Evolutionary conservation across 2,797 vertebrate genomes (phyloP).

Genomic region (Micromesistius poutassou): DNA sequence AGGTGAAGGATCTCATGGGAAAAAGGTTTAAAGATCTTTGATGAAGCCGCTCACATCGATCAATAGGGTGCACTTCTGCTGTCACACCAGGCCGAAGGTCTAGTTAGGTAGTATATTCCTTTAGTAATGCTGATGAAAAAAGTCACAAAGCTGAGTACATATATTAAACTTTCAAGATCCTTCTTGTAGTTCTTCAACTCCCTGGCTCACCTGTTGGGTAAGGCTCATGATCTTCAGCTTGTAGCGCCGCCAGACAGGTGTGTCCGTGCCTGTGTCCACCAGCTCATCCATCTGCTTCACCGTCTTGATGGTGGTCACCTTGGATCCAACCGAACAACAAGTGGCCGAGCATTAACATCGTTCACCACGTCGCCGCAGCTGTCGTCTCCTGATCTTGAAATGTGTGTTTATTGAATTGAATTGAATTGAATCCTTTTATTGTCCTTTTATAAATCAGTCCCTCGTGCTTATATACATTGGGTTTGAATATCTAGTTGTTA

Average conservation of each 20-base stretch:
- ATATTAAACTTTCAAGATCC: neutral
- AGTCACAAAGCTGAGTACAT: neutral
- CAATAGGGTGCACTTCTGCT: neutral
- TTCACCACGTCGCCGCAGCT: neutral
- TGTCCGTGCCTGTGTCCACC: slow-evolving; percentile 88
- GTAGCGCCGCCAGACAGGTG: slow-evolving; percentile 83
- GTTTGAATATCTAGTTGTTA: too few species aligned
- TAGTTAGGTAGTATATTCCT: neutral
- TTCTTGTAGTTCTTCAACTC: neutral
- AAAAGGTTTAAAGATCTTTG: neutral
- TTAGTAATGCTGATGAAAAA: neutral
- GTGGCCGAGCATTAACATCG: neutral
- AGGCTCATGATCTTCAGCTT: slow-evolving; percentile 85
- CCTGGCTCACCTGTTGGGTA: slow-evolving; percentile 81
- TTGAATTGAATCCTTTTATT: too few species aligned
- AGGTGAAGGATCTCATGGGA: neutral
- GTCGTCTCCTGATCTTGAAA: too few species aligned
- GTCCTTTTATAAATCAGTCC: too few species aligned
- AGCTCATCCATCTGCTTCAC: slow-evolving; percentile 92
- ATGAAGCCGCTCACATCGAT: neutral
- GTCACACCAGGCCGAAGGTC: neutral
- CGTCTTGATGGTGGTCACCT: slow-evolving; percentile 98
- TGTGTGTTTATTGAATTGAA: too few species aligned
- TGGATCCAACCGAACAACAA: neutral
- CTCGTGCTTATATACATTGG: too few species aligned